Evolutionary conservation across 2,888 invertebrate species (phyloP), one percentile per base, ranked within the genome.

Genomic region (Standfussiana lucernea): DNA sequence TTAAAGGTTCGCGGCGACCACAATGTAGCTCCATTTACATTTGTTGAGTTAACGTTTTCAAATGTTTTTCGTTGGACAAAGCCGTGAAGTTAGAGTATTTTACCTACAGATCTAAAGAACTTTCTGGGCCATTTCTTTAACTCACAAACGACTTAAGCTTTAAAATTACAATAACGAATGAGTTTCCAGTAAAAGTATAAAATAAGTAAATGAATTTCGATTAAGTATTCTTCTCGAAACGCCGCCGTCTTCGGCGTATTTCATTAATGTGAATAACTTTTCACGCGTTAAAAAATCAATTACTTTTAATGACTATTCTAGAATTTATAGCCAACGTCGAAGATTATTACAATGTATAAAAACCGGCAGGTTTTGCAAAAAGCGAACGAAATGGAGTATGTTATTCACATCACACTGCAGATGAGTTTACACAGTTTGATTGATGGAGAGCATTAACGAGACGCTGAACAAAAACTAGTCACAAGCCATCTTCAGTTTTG

Each of bases 21-120:
- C 80, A 75, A 84, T 76, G 67, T 75, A 64, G 28, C 74, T 71
- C 42, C 71, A 82, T 88, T 89, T 86, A 77, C 79, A 79, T 82
- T 80, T 81, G 77, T 88, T 87, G 77, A 80, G 45, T 77, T 74
- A 70, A 75, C 79, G 66, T 78, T 83, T 73, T 65, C 61, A 75
- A 75, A 83, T 71, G 45, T 65, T 74, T 82, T 71, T 65, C 64
- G 18, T 64, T 66, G 68, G 40, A 84, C 64, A 80, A 87, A 81
- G 62, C 50, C 32, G 18, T 79, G 35, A 77, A 82, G 62, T 71
- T 32, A 21, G 7, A 42, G 42, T 72, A 69, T 70, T 18, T 42
- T 72, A 80, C 15, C 62, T 50, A 59, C 10, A 66, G 6, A 64
- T 32, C 45, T 32, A 28, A 45, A 47, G 53, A 40, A 42, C 42